phyloP scores from a whole-genome alignment of 35 echinoderm and acorn worm genomes.

The Strongylocentrotus purpuratus region DNA sequence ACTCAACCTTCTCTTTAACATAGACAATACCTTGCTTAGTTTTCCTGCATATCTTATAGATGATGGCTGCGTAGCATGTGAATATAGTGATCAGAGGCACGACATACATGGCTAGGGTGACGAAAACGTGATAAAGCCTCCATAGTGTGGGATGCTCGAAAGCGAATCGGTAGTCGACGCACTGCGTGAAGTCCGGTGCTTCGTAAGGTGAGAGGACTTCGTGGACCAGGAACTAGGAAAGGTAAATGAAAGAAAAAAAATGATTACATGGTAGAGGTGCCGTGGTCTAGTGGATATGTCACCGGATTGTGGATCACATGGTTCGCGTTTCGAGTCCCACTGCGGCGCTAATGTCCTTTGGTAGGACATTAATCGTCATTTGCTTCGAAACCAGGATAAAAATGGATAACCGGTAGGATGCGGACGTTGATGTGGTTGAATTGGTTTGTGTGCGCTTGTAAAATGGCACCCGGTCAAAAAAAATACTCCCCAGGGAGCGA shows the following conservation, averaged over 20 bases:
- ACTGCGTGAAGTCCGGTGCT: conserved; percentile 51
- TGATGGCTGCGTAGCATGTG: conserved; percentile 68
- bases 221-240: conserved; percentile 51
- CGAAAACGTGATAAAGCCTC: conserved; percentile 56
- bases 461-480: no score
- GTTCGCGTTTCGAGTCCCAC: no score
- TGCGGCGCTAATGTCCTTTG: no score
- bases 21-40: conserved; percentile 47
- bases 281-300: not conserved
- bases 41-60: conserved; percentile 67
- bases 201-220: conserved; percentile 33
- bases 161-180: conserved; percentile 55
- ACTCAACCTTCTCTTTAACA: no score
- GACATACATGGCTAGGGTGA: conserved; percentile 50
- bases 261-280: not conserved
- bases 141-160: not conserved
- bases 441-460: not conserved
- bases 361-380: no score
- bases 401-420: no score
- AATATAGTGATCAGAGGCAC: conserved; percentile 59
- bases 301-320: no score
- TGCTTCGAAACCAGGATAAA: no score
- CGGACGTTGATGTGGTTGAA: no score
- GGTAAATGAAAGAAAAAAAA: not conserved
- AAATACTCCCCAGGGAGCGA: no score